A percentile compares a stretch with the other conserved stretches of the same genome.
phyloP scores from a whole-genome alignment of 2,888 invertebrate species.

The Agrenia bidenticulata region DNA sequence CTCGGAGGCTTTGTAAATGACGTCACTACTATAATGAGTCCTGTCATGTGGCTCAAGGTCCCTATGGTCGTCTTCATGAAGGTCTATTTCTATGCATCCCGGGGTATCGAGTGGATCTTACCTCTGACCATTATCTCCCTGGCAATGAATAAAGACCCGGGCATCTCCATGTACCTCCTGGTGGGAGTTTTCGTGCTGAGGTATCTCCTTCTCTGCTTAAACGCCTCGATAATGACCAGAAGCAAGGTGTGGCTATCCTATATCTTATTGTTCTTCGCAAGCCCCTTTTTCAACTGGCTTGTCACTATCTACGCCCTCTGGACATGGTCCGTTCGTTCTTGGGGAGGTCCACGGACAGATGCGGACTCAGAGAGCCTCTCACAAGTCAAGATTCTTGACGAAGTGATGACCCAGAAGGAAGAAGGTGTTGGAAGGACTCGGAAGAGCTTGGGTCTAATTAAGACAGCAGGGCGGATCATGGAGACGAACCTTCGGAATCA shows the following conservation, averaged over 20 bases:
- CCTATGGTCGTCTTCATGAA: conserved; percentile 28
- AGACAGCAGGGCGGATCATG: conserved; percentile 19
- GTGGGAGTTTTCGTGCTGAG: background rate
- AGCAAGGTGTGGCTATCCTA: conserved; percentile 23
- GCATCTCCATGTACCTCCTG: conserved; percentile 9
- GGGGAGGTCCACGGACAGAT: conserved; percentile 41
- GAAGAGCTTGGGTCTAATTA: conserved; percentile 24
- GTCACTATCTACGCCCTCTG: conserved; percentile 31
- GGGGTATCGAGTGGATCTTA: conserved; percentile 32
- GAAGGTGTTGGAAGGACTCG: conserved; percentile 16
- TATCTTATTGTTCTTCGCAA: conserved; percentile 24
- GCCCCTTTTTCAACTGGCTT: conserved; percentile 29
- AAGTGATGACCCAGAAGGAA: conserved; percentile 23
- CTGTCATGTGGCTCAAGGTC: conserved; percentile 31
- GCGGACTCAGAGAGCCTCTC: conserved; percentile 16
- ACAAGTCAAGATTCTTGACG: conserved; percentile 12
- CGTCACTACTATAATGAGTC: conserved; percentile 26
- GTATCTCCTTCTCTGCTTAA: conserved; percentile 15
- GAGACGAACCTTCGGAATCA: conserved; percentile 7
- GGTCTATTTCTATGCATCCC: conserved; percentile 25
- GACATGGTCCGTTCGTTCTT: conserved; percentile 34
- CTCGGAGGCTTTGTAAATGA: conserved; percentile 37
- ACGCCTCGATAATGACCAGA: conserved; percentile 21
- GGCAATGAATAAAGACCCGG: conserved; percentile 1
- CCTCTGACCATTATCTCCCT: conserved; percentile 21